Evolutionary conservation across 1,140 invertebrate species (phyloP).

Genomic region (Sycophaga agraensis): DNA sequence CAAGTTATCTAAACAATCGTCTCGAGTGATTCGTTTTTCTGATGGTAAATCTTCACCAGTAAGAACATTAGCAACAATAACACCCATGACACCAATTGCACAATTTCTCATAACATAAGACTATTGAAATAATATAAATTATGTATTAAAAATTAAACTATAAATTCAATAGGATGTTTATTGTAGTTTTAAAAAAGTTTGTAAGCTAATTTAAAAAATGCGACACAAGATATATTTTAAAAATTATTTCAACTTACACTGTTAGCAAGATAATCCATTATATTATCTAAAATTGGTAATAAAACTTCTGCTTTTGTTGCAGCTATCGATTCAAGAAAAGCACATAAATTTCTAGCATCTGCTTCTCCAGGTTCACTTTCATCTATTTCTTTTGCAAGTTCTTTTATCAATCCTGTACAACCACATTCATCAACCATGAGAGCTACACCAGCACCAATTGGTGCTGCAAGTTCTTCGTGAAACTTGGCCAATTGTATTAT

Average conservation of each 20-base stretch:
- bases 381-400: slow-evolving; percentile 74
- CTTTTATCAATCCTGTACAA: slow-evolving; percentile 66
- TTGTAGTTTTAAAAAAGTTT: no score
- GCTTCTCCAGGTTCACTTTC: slow-evolving; percentile 62
- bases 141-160: not conserved
- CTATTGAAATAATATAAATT: slow-evolving; percentile 53
- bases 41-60: slow-evolving; percentile 69
- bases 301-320: slow-evolving; percentile 66
- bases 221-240: not conserved
- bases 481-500: slow-evolving; percentile 74
- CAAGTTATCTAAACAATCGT: slow-evolving; percentile 72
- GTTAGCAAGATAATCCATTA: slow-evolving; percentile 62
- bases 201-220: no score
- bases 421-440: slow-evolving; percentile 66
- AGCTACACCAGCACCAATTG: slow-evolving; percentile 69
- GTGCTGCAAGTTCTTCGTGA: slow-evolving; percentile 68
- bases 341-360: slow-evolving; percentile 65
- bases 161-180: no score
- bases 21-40: slow-evolving; percentile 65
- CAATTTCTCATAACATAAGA: slow-evolving; percentile 80
- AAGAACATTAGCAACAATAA: slow-evolving; percentile 70
- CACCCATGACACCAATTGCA: slow-evolving; percentile 76
- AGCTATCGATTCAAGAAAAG: slow-evolving; percentile 71
- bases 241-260: slow-evolving; percentile 57
- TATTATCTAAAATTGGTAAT: slow-evolving; percentile 63